These are phyloP conservation scores for Mesitornis unicolor DNA, from an alignment of 2,113 vertebrate species.

Conservation along the genomic window DNA sequence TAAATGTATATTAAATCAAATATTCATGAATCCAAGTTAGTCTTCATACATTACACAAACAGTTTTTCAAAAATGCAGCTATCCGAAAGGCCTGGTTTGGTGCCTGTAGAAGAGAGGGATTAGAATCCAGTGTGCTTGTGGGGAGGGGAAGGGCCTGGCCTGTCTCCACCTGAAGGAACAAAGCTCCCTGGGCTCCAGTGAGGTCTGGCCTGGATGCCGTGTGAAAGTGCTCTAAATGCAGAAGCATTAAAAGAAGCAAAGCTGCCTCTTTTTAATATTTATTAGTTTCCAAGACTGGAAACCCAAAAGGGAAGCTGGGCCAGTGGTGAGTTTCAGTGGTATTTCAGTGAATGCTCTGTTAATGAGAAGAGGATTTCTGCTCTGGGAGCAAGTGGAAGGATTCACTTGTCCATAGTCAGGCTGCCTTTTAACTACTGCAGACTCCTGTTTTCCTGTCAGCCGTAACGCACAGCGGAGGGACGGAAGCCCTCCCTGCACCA, in stretches of 20 bases:
- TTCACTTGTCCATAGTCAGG: background rate
- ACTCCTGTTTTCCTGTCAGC: background rate
- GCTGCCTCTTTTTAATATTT: background rate
- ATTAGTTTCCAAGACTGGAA: background rate
- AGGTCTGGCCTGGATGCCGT: background rate
- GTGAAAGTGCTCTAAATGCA: background rate
- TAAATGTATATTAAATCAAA: constrained; percentile 71
- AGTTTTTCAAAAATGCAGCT: constrained; percentile 19
- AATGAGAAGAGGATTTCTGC: background rate
- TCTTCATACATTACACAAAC: constrained; percentile 60
- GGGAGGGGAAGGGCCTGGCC: background rate
- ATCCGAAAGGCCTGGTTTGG: background rate
- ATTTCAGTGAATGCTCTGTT: background rate
- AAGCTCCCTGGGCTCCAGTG: background rate
- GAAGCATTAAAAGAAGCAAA: background rate
- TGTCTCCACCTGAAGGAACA: background rate
- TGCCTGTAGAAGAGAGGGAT: background rate
- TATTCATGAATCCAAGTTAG: constrained; percentile 58
- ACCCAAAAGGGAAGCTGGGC: background rate
- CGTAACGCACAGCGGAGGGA: background rate
- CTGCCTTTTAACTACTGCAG: background rate
- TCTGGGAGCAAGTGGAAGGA: accelerated
- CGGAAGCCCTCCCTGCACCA: too few relatives aligned
- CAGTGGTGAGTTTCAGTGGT: background rate
- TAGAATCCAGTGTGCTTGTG: background rate